Evolutionary conservation across 2,797 vertebrate genomes (phyloP), one percentile per base, ranked within the genome.

Genomic region (Myotis planiceps): DNA sequence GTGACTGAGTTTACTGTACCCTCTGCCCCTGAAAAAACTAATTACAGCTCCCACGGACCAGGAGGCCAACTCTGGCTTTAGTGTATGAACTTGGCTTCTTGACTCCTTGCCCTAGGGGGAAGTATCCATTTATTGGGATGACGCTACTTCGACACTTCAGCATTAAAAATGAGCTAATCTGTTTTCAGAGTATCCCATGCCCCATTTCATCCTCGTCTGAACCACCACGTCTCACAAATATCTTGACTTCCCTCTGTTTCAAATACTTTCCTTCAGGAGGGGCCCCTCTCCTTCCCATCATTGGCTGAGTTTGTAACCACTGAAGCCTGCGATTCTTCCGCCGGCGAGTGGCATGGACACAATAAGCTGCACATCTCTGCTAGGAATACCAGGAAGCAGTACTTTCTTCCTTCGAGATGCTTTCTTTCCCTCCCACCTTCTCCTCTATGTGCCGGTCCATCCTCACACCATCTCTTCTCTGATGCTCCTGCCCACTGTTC

Each of bases 361-460:
- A 78, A 12, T 4, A 65, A 53, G 55, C 76, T 49, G 23, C 83
- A 51, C 75, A 45, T 72, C 58, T 96, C 78, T 92, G 75, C 85
- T 68, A 39, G 79, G 79, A 83, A 60, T 25, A 78, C 90, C 79
- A 88, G 91, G 68, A 68, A 81, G 39, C 79, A 27, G 68, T 49
- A 37, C 71, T 88, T 74, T 80, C 96, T 92, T 96, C 90, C 53
- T 90, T 45, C 2, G 0, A 47, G 58, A 55, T 82, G 15, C 23
- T 95, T 76, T 75, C 96, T 96, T 95, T 42, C 92, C 69, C 63
- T 83, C 47, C 94, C 34, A 29, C 84, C 92, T 96, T 89, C 93
- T 82, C 45, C 68, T 90, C n/a, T 51, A 74, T 1, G 2, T n/a
- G 88, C 79, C 37, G 74, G 19, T 65, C 88, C 6, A 21, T 42